Base-by-base conservation (phyloP, 2,888 invertebrate species). In the Heliconius hortense region DNA sequence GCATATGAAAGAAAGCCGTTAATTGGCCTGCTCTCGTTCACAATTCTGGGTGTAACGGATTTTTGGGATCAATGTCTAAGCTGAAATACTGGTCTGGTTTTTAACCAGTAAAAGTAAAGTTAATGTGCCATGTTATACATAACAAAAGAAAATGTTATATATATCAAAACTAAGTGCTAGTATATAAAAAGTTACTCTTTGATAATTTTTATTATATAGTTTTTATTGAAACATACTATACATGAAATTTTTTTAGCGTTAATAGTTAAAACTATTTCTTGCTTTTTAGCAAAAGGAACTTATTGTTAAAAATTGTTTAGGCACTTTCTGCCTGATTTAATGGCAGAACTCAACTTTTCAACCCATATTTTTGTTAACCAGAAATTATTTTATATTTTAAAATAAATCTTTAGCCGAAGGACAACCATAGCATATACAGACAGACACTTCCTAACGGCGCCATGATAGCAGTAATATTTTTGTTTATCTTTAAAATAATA, bases 1-100 rank as follows among this genome's bases (percentile, higher is more conserved):
- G 71, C 67, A 77, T 79, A 83, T 82, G 82, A 81, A 83, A 84
- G 85, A 83, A 82, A 81, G 77, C 85, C 86, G 88, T 87, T 88
- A 85, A 86, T 86, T 87, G 87, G 80, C 85, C 85, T 82, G 82
- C 77, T 87, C 84, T 81, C 74, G 66, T 79, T 80, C 63, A 43
- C 69, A 71, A 43, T 75, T 75, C 75, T 70, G 66, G 70, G 70
- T 28, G 75, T 64, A 71, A 70, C 70, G 64, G 70, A 64, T 73
- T 64, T 63, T 69, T 77, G 74, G 63, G 76, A 75, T 76, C 62
- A 71, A 71, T 28, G 62, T 71, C 71, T 62, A 43, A 60, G 71
- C 60, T 59, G 43, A 5, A 62, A 62, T 71, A 28, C 43, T 71
- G 18, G 71, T 39, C 21, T 71, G 26, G 43, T 11, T 70, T 59